Evolutionary conservation across 2,888 invertebrate species (phyloP).

Genomic region (Stegophylla sp.): DNA sequence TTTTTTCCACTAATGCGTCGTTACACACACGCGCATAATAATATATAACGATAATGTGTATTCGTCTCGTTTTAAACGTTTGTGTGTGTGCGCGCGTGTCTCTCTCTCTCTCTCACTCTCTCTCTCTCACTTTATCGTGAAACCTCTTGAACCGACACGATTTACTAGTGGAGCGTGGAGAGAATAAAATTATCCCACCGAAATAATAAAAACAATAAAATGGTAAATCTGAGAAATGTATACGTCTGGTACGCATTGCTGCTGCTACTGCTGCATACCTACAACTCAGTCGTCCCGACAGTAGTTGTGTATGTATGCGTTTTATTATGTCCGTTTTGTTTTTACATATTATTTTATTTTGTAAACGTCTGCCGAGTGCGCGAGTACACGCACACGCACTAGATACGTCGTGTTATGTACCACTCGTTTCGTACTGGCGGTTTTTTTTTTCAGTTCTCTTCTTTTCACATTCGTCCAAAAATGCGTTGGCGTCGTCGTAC

Average conservation of each 20-base stretch:
- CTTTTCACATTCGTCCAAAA: background rate
- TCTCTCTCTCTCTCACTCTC: background rate
- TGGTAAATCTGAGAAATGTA: slow-evolving; percentile 32
- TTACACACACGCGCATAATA: slow-evolving; percentile 29
- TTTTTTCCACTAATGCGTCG: slow-evolving; percentile 22
- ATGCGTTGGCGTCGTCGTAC: background rate
- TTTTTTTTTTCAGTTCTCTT: background rate
- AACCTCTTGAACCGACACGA: slow-evolving; percentile 59
- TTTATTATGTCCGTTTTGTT: background rate
- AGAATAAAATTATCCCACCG: slow-evolving; percentile 58
- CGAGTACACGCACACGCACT: background rate
- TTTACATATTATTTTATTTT: background rate
- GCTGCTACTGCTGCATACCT: too few relatives aligned
- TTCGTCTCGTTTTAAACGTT: slow-evolving; percentile 51
- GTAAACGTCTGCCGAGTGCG: background rate
- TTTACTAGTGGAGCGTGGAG: slow-evolving; percentile 55
- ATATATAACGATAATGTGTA: slow-evolving; percentile 27
- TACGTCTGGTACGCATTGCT: too few relatives aligned
- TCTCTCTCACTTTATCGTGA: background rate
- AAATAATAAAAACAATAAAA: slow-evolving; percentile 54
- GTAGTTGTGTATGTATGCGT: too few relatives aligned
- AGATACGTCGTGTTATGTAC: too few relatives aligned
- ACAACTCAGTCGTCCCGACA: too few relatives aligned
- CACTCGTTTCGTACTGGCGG: background rate
- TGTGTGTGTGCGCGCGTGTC: background rate